Evolutionary conservation across 2,113 vertebrate species (phyloP), one percentile per base, ranked within the genome.

Genomic region (Nipponia nippon): DNA sequence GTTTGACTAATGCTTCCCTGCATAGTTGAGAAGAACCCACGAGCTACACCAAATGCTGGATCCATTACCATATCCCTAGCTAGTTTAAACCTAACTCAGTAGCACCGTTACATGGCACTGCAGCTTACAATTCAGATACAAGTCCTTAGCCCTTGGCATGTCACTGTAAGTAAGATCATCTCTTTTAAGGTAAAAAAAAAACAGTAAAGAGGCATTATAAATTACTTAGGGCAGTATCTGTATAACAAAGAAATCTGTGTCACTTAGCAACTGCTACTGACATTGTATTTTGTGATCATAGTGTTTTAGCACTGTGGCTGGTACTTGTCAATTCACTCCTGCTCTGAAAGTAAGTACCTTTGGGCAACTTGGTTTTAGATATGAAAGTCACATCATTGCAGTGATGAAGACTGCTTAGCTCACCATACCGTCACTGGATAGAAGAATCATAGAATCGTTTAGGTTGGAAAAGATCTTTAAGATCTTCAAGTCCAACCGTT

Each of bases 221-320:
- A 65, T 83, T 76, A 87, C 93, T 91, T 79, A 84, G 66, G 75
- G 16, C 59, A 42, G 40, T 66, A 50, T 70, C 75, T 77, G 29
- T 90, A 40, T 65, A 70, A 91, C 79, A 86, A 90, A 83, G 55
- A 50, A 86, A 73, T 40, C 4, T 44, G 18, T 77, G 59, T 91
- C 90, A 87, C 90, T 87, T 87, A 87, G 93, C 69, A 94, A 83
- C 89, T 72, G 65, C 66, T 93, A 25, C 56, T 91, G 92, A 87
- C 69, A 29, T 70, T 81, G 59, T 67, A 21, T 70, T 80, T 88
- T 89, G 47, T 75, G 46, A 70, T 83, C 44, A 49, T 9, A 16
- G 30, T 25, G 17, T 7, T 87, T 92, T 61, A 56, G 49, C 44
- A 61, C 36, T 34, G n/a, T 73, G 66, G 26, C 61, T 90, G 27